These are phyloP conservation scores for Oreochromis spilurus DNA, from an alignment of 2,113 vertebrate genomes.

Conservation along the genomic window DNA sequence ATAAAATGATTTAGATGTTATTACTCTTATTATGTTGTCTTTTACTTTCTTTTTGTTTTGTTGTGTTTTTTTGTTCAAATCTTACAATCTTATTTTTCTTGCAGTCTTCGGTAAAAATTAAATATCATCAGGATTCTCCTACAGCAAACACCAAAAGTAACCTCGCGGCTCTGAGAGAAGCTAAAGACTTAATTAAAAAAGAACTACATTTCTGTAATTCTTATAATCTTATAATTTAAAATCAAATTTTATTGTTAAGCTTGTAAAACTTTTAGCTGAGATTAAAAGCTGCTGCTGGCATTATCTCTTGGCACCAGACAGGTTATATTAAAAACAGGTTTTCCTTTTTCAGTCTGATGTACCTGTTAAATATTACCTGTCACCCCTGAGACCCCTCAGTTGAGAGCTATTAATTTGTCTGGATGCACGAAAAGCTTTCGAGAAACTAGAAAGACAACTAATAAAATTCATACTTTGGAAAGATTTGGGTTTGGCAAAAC, in stretches of 20 bases:
- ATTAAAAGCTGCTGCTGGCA: not conserved
- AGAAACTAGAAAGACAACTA: not conserved
- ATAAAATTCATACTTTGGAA: not conserved
- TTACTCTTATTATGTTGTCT: not conserved
- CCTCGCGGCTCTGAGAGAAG: not conserved
- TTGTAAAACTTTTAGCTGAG: not conserved
- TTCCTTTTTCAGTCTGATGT: not conserved
- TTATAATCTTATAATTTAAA: not conserved
- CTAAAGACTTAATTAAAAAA: not conserved
- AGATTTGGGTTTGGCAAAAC: not conserved
- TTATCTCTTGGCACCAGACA: not conserved
- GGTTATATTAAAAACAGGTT: not conserved
- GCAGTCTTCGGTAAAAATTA: not conserved
- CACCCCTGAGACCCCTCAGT: not conserved
- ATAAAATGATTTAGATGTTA: not conserved
- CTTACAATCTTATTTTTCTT: not conserved
- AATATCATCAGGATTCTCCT: not conserved
- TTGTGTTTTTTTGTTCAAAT: not conserved
- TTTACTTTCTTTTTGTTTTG: not conserved
- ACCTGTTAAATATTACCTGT: not conserved
- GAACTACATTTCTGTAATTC: not conserved
- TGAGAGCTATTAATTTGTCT: not conserved
- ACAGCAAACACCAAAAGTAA: not conserved
- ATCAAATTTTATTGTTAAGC: not conserved
- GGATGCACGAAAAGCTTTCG: not conserved